Conservation (phyloP, 35 echinoderm and acorn worm genomes). For the Apostichopus parvimensis region DNA sequence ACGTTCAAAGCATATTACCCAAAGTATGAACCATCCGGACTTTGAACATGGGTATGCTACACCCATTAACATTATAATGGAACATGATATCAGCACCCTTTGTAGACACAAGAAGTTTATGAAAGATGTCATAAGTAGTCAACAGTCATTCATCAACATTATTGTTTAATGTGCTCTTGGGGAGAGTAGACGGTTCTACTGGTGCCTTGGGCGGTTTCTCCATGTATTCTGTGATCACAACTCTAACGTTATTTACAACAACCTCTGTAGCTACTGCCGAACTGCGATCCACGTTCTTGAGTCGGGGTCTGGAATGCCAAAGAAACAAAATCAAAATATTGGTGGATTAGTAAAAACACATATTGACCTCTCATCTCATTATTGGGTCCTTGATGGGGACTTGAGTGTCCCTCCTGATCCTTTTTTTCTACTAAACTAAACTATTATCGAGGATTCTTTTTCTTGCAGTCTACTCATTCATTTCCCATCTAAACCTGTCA, state of each 20-base stretch:
- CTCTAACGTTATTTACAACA: slow-evolving; percentile 89
- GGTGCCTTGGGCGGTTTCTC: slow-evolving; percentile 70
- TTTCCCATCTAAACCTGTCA: background rate
- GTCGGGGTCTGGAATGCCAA: slow-evolving; percentile 75
- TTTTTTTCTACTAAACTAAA: too few species aligned
- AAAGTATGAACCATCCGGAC: too few species aligned
- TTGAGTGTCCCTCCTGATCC: too few species aligned
- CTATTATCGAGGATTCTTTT: too few species aligned
- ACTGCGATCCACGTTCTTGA: slow-evolving; percentile 97
- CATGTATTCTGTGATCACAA: slow-evolving; percentile 96
- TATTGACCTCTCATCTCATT: too few species aligned
- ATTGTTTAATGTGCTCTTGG: slow-evolving; percentile 26
- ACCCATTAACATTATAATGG: background rate
- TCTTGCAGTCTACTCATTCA: too few species aligned
- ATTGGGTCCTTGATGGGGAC: too few species aligned
- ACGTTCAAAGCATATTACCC: too few species aligned
- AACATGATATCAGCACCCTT: background rate
- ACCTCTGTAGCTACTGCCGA: slow-evolving; percentile 85
- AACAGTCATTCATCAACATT: slow-evolving; percentile 23
- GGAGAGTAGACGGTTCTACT: background rate
- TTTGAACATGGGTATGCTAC: background rate
- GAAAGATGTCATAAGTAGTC: background rate
- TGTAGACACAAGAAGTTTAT: background rate
- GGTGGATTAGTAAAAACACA: too few species aligned
- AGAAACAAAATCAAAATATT: background rate